Evolutionary conservation across 2,888 invertebrate species (phyloP).

Genomic region (Folsomia manolachei): DNA sequence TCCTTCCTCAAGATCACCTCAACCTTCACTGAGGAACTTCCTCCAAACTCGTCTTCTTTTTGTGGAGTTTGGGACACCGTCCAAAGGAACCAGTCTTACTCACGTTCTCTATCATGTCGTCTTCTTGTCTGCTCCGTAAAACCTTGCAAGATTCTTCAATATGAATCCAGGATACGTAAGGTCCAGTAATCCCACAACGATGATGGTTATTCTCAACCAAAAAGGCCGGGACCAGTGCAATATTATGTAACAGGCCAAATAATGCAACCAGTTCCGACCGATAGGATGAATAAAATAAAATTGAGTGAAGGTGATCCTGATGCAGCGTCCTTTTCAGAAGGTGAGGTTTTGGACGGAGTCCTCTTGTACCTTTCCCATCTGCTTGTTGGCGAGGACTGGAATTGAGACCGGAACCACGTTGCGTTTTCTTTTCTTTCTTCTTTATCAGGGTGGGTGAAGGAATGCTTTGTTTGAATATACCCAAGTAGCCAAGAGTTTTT

Average conservation of each 20-base stretch:
- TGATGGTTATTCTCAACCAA: no score
- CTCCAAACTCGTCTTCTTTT: neutral
- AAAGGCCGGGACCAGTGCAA: slow-evolving; percentile 52
- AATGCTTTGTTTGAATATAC: no score
- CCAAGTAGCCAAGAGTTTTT: no score
- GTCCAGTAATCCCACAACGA: no score
- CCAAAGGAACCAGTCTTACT: neutral
- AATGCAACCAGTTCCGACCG: slow-evolving; percentile 49
- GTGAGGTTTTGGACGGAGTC: neutral
- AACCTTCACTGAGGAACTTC: neutral
- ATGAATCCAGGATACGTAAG: no score
- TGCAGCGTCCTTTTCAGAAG: no score
- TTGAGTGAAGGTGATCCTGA: neutral
- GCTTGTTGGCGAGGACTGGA: neutral
- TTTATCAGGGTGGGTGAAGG: no score
- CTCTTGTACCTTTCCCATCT: neutral
- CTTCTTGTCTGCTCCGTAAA: neutral
- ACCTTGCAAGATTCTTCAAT: no score
- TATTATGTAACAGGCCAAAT: slow-evolving; percentile 44
- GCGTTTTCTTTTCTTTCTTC: slow-evolving; percentile 6
- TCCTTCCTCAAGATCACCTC: neutral
- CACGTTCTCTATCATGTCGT: neutral
- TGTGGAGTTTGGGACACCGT: no score
- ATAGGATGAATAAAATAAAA: slow-evolving; percentile 10
- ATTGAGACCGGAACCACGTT: neutral